phyloP scores from a whole-genome alignment of 2,888 invertebrate species.

The Poecilobothrus nobilitatus region DNA sequence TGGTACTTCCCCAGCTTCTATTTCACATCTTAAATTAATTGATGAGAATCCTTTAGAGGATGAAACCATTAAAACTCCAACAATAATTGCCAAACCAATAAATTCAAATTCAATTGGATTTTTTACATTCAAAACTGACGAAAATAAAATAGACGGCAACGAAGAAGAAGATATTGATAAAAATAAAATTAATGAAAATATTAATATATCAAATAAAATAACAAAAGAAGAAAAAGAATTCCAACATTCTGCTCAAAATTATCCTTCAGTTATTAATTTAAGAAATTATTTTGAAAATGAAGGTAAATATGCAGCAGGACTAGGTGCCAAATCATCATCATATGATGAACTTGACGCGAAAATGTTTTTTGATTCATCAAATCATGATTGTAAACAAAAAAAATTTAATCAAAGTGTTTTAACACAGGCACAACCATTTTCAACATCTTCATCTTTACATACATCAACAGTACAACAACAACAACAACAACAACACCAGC shows the following conservation, averaged over 20 bases:
- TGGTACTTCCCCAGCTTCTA: not conserved
- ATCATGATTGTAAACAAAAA: not conserved
- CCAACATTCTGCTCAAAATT: not conserved
- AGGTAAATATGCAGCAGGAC: not conserved
- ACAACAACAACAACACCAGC: not conserved
- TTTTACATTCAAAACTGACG: slow-evolving; percentile 3
- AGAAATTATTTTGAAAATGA: slow-evolving; percentile 3
- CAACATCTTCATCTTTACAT: not conserved
- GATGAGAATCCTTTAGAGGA: slow-evolving; percentile 2
- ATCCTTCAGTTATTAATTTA: not conserved
- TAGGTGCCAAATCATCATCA: not conserved
- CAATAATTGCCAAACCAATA: slow-evolving; percentile 30
- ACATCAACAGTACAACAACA: not conserved
- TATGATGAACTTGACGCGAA: not conserved
- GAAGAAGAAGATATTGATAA: not conserved
- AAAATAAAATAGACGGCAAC: not conserved
- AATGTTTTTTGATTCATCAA: not conserved
- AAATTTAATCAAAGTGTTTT: not conserved
- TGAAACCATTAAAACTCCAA: slow-evolving; percentile 3
- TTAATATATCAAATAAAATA: not conserved
- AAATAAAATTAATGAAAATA: not conserved
- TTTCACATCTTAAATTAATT: not conserved
- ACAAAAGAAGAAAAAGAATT: not conserved
- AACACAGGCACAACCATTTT: not conserved
- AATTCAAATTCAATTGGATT: slow-evolving; percentile 34